phyloP scores from a whole-genome alignment of 2,888 invertebrate genomes.

The Callosobruchus maculatus region DNA sequence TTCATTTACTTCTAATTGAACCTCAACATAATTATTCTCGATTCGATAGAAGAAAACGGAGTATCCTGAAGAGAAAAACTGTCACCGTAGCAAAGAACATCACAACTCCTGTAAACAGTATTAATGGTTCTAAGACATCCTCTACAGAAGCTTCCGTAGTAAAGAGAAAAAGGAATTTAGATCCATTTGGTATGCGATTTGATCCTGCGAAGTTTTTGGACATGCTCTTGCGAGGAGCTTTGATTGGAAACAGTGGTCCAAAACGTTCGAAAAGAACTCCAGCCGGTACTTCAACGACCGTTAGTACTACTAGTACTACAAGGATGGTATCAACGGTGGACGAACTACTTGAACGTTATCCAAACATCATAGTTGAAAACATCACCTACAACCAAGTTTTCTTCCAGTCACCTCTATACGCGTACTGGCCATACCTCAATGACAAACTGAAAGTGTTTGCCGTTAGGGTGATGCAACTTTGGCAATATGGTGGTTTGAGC shows the following conservation, averaged over 20 bases:
- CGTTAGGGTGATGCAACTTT: constrained; percentile 52
- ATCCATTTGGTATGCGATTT: constrained; percentile 17
- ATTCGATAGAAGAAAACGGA: not conserved
- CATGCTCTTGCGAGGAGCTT: constrained; percentile 15
- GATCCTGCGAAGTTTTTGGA: constrained; percentile 18
- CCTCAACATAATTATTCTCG: not conserved
- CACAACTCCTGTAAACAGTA: constrained; percentile 1
- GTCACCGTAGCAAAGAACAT: not conserved
- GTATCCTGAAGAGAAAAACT: not conserved
- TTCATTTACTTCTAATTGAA: constrained; percentile 31
- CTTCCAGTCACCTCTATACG: constrained; percentile 51
- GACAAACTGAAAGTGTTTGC: constrained; percentile 51
- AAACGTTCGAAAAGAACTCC: not conserved
- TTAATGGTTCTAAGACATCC: not conserved
- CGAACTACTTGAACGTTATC: constrained; percentile 34
- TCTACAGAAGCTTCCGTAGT: not conserved
- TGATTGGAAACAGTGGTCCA: constrained; percentile 2
- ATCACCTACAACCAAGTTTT: constrained; percentile 49
- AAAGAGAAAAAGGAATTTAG: constrained; percentile 11
- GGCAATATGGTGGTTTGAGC: constrained; percentile 56
- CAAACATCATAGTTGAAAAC: constrained; percentile 50
- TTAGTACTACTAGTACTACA: constrained; percentile 4
- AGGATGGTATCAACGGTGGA: constrained; percentile 13
- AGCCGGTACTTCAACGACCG: constrained; percentile 1
- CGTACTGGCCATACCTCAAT: constrained; percentile 53